Evolutionary conservation across 2,888 invertebrate species (phyloP), one percentile per base, ranked within the genome.

Genomic region (Zelleria hepariella): DNA sequence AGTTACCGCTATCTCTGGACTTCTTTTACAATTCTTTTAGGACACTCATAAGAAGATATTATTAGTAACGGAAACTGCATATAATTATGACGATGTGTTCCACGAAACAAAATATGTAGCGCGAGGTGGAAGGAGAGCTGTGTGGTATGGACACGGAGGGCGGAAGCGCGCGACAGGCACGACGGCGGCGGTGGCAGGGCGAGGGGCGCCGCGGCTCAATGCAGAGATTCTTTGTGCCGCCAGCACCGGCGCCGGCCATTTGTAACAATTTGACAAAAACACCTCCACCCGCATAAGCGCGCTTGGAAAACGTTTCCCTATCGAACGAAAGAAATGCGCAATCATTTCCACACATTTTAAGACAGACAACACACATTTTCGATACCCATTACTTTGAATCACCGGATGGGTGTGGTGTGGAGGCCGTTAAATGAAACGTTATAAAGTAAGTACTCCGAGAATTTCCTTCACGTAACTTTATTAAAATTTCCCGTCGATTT

Each of bases 401-500:
- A 6, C 32, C 32, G 32, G 2, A 32, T 32, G 32, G 32, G 8
- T 32, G 32, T 18, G n/a, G 32, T 32, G 32, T 18, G 48, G 6
- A 32, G 20, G 18, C 18, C 18, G 48, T 20, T 8, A 8, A 48
- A 48, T 48, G 48, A 65, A 65, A 65, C 62, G 62, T 63, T 65
- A 64, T 62, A 55, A 59, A 63, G 63, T 64, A 48, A 58, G 48
- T 59, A 55, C 21, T 27, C 18, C 6, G 55, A 27, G 55, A 42
- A 25, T 53, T 24, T 8, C 57, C 58, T 60, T 47, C 60, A 62
- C 60, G 65, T 57, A 64, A 67, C 69, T 72, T 75, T 69, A 78
- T 77, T 76, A 75, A 74, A 74, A 74, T 76, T 71, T 73, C 67
- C 67, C 67, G 64, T 68, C 69, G 66, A 66, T 68, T 68, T 67